These are phyloP conservation scores for Tenodera sinensis DNA, from an alignment of 2,888 invertebrate species.

Conservation along the genomic window DNA sequence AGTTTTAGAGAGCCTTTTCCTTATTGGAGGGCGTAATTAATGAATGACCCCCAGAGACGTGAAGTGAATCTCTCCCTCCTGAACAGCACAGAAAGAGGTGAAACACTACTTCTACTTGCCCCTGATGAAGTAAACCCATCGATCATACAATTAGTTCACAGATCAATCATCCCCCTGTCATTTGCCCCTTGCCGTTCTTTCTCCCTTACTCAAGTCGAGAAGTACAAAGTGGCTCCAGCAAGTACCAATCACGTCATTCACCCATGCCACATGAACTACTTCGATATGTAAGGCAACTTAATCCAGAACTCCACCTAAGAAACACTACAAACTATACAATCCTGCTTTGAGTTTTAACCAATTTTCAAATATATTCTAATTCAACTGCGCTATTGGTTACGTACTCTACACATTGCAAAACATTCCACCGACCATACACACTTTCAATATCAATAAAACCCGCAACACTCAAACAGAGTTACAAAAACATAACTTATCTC, in stretches of 20 bases:
- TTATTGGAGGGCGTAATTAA: background rate
- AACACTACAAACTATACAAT: too few species aligned
- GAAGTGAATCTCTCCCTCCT: background rate
- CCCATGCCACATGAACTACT: background rate
- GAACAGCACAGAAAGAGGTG: constrained; percentile 25
- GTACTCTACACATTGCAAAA: too few species aligned
- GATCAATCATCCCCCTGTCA: constrained; percentile 62
- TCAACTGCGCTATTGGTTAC: too few species aligned
- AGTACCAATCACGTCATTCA: constrained; percentile 11
- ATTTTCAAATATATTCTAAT: too few species aligned
- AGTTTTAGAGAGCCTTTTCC: background rate
- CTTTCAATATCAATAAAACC: too few species aligned
- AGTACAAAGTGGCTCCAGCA: constrained; percentile 11
- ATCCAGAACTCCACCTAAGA: too few species aligned
- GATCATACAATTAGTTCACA: constrained; percentile 72
- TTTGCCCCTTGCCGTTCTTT: constrained; percentile 22
- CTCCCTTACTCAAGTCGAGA: constrained; percentile 23
- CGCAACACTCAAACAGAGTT: too few species aligned
- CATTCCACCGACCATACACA: too few species aligned
- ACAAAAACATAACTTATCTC: too few species aligned
- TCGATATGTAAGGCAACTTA: too few species aligned
- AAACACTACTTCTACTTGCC: constrained; percentile 28
- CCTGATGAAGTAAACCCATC: constrained; percentile 49
- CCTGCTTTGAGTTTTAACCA: too few species aligned
- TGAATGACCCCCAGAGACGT: background rate